Evolutionary conservation across 1,140 invertebrate species (phyloP), one percentile per base, ranked within the genome.

Genomic region (Zaprionus vittiger): DNA sequence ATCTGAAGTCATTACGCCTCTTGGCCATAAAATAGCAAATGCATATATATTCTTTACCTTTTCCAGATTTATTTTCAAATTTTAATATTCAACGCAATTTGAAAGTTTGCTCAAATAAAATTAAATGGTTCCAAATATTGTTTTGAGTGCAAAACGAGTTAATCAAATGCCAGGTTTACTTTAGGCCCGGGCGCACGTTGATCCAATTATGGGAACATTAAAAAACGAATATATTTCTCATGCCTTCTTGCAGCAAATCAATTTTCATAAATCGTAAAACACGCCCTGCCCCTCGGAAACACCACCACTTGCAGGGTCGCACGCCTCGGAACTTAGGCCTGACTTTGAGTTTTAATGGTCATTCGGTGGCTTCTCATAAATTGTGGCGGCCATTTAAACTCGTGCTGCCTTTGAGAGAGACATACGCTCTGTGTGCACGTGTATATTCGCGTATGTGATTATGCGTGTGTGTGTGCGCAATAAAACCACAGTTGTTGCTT

Each of bases 261-360:
- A 87, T 87, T 84, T 89, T 79, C 81, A 87, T 87, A 89, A 87
- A 81, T 84, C 84, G 78, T 89, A 74, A 84, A 84, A 54, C 34
- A 49, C 38, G 6, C 64, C 70, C 31, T 47, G 74, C 57, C 78
- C 73, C 68, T 78, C 81, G 79, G 77, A 71, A 65, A 69, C 80
- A 73, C 64, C 66, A 66, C 37, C 64, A 63, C 26, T 17, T 49
- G 54, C 49, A 37, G 66, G 37, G 66, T 24, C 54, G 55, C 44
- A 56, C 65, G 67, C 59, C 57, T 64, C 62, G 56, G 66, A 75
- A 81, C 79, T 82, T 41, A 24, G 54, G 73, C 72, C 68, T 78
- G 62, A 47, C 55, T 87, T 61, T 15, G 57, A 61, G 49, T 80
- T 87, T 87, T 86, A 87, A 89, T 89, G 84, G 84, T 89, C 84